Evolutionary conservation across 2,113 vertebrate genomes (phyloP).

Genomic region (Caracal caracal): DNA sequence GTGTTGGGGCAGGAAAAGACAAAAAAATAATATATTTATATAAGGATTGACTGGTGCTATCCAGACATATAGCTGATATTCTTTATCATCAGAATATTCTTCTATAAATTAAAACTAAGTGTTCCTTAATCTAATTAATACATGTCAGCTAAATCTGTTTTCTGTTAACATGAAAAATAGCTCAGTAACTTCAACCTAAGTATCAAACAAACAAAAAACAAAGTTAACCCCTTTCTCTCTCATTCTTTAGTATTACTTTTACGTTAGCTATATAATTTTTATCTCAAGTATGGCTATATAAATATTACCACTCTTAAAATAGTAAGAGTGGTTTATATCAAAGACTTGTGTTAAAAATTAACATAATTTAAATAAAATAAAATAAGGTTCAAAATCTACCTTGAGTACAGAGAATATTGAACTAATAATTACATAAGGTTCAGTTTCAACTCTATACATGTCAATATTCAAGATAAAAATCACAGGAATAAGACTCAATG

Average conservation of each 20-base stretch:
- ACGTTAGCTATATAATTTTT: not conserved
- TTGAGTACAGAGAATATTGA: not conserved
- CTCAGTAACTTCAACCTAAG: not conserved
- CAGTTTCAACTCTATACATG: not conserved
- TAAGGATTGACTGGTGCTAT: not conserved
- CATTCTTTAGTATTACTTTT: not conserved
- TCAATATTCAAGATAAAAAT: constrained; percentile 26
- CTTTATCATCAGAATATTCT: not conserved
- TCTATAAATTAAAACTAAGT: not conserved
- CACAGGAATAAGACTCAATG: not conserved
- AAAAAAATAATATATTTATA: constrained; percentile 29
- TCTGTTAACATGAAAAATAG: not conserved
- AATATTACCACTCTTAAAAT: not conserved
- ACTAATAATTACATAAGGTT: not conserved
- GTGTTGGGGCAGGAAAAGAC: not conserved
- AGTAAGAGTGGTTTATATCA: not conserved
- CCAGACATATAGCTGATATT: not conserved
- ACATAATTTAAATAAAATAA: constrained; percentile 18
- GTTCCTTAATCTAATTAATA: not conserved
- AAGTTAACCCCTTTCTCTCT: not conserved
- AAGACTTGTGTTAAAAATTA: not conserved
- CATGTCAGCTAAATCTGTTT: not conserved
- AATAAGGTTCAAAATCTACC: constrained; percentile 5
- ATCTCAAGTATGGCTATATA: not conserved
- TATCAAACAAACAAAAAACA: not conserved